Evolutionary conservation across 1,140 invertebrate genomes (phyloP), one percentile per base, ranked within the genome.

Genomic region (Mactra quadrangularis): DNA sequence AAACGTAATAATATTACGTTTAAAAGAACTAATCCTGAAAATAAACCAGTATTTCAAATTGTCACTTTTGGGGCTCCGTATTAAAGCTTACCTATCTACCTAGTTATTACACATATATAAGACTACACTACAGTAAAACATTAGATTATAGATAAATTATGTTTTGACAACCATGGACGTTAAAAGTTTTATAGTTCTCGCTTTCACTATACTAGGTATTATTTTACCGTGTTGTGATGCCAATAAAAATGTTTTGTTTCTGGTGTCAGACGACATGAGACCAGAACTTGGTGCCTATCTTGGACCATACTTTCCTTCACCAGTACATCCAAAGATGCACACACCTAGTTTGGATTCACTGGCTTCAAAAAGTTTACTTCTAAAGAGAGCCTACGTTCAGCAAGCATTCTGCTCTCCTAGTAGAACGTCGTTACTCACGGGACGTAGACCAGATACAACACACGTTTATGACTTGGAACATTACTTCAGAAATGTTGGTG

Each of bases 381-480:
- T 96, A 87, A 94, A 93, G 15, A 93, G 94, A 55, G 95, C 95
- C 4, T 86, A 77, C 29, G 74, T 81, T 77, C 77, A 86, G 57
- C 82, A 84, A 66, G 85, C 82, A 19, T 62, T 86, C 6, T 86
- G 85, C 41, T 86, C 85, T 17, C 97, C 97, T 25, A 97, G 97
- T 89, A 94, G 97, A 83, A 97, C 97, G 87, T 97, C 97, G 1
- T 93, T 97, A 60, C 92, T 98, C 70, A 97, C 97, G 0, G 95
- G 96, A 60, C 94, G 96, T 29, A 94, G 97, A 88, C 97, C 97
- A 0, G 96, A 97, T 88, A 95, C 95, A 0, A 90, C 97, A 52
- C 94, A 94, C 66, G 93, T 97, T 31, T 97, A 97, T 88, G 96
- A 96, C 89, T 95, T 97, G 13, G 38, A 38, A 1, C 86, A 94